A percentile compares a stretch with the other conserved stretches of the same genome.
These are phyloP conservation scores for Nymphalis c-album DNA, from an alignment of 2,888 invertebrate genomes.

Conservation along the genomic window DNA sequence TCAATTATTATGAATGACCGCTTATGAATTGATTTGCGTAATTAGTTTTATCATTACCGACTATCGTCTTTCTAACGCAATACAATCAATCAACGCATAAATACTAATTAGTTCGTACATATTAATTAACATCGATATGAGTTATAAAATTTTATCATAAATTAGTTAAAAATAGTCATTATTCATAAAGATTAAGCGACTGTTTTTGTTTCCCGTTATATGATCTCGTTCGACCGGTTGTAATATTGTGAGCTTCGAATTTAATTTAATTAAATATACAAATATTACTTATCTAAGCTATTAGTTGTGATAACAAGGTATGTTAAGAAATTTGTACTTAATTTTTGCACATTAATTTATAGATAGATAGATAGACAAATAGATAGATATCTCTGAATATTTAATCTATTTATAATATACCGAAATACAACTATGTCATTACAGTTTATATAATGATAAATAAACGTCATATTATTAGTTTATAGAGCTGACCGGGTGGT, in stretches of 20 bases:
- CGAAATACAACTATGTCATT: too few relatives aligned
- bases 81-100: slow-evolving; percentile 55
- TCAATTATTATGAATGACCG: slow-evolving; percentile 30
- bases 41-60: slow-evolving; percentile 19
- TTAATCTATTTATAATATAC: too few relatives aligned
- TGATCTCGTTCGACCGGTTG: slow-evolving; percentile 3
- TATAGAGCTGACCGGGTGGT: too few relatives aligned
- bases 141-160: slow-evolving; percentile 29
- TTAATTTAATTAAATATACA: slow-evolving; percentile 24
- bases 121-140: slow-evolving; percentile 50
- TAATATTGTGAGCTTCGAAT: slow-evolving; percentile 20
- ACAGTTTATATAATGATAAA: too few relatives aligned
- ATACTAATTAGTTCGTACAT: slow-evolving; percentile 61
- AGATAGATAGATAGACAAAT: too few relatives aligned
- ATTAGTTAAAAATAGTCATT: slow-evolving; percentile 33
- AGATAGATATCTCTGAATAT: too few relatives aligned
- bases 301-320: background rate
- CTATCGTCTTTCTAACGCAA: slow-evolving; percentile 31
- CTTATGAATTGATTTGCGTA: slow-evolving; percentile 26
- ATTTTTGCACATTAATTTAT: background rate
- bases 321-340: background rate
- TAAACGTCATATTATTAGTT: too few relatives aligned
- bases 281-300: slow-evolving; percentile 26
- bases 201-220: slow-evolving; percentile 29
- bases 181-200: slow-evolving; percentile 28